Base-by-base conservation (phyloP, 2,113 vertebrate genomes). In the Collichthys lucidus region DNA sequence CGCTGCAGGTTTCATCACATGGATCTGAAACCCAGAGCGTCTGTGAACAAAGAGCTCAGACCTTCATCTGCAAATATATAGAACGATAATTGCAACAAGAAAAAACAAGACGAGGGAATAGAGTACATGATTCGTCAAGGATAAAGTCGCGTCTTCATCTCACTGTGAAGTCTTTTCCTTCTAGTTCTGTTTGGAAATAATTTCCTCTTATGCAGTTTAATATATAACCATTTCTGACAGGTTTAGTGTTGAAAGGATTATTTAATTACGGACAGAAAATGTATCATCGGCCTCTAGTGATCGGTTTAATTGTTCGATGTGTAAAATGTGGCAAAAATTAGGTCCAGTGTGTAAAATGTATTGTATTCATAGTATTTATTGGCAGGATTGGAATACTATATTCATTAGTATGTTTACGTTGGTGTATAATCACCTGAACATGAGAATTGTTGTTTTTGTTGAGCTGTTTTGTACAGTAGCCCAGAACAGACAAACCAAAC, bases 11-110 rank as follows among this genome's bases (percentile, higher is more conserved):
- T 47, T 69, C 47, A 7, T 24, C 63, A 47, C 22, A 9, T 57
- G 24, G 47, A 57, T 53, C 35, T 47, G 24, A 68, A 80, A 59
- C 66, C 80, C 12, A 0, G 24, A 68, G 42, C 73, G 42, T 65
- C 72, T 5, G 60, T 14, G 4, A 71, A 69, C 40, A 67, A 63
- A 44, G 4, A 57, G n/a, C 42, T 57, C 9, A 59, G 78, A 80
- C 84, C 75, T 87, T 82, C 63, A 42, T 63, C 50, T 64, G 14
- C 26, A 50, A 49, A 70, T 84, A 82, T 62, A 77, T 40, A 40
- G 35, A 40, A 76, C 40, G 14, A 62, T 84, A 75, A 77, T 52
- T 52, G 50, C 60, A 57, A 63, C 44, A 69, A 77, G 55, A 80
- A 80, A 75, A 76, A 71, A 76, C 19, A 19, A 56, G 52, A 15